Conservation (phyloP, 2,113 vertebrate genomes). For the Melanerpes aurifrons region DNA sequence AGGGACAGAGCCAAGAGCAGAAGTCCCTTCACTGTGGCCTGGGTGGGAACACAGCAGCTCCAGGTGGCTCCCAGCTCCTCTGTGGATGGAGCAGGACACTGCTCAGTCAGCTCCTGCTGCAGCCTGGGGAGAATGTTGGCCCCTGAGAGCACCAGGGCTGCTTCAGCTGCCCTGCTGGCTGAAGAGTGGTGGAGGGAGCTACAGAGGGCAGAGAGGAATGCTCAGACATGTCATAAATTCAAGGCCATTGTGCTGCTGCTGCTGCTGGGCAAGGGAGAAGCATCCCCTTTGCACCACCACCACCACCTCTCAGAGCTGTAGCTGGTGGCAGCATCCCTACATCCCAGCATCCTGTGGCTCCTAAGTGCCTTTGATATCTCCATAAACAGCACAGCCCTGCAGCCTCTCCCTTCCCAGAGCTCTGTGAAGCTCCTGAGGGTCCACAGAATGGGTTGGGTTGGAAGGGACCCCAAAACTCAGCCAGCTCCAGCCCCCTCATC, state of each 20-base stretch:
- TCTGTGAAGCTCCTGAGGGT: background rate
- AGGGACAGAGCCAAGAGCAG: background rate
- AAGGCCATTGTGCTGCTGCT: background rate
- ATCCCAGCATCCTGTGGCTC: background rate
- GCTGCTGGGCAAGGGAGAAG: background rate
- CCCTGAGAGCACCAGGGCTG: background rate
- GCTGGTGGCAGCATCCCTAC: background rate
- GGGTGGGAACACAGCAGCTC: background rate
- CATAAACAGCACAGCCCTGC: background rate
- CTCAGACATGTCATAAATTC: background rate
- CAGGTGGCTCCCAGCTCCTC: background rate
- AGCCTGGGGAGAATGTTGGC: background rate
- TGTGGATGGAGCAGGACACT: background rate
- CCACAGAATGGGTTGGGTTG: no score
- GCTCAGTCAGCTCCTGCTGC: background rate
- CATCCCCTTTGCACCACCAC: background rate
- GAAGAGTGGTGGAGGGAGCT: background rate
- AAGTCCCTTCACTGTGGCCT: background rate
- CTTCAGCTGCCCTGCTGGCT: background rate
- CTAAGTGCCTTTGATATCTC: background rate
- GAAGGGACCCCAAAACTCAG: no score
- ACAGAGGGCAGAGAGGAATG: background rate
- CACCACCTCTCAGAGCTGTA: background rate
- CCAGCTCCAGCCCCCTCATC: no score
- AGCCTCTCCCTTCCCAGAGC: background rate